Base-by-base conservation (phyloP, 1,140 invertebrate genomes). In the Bacillus rossius region DNA sequence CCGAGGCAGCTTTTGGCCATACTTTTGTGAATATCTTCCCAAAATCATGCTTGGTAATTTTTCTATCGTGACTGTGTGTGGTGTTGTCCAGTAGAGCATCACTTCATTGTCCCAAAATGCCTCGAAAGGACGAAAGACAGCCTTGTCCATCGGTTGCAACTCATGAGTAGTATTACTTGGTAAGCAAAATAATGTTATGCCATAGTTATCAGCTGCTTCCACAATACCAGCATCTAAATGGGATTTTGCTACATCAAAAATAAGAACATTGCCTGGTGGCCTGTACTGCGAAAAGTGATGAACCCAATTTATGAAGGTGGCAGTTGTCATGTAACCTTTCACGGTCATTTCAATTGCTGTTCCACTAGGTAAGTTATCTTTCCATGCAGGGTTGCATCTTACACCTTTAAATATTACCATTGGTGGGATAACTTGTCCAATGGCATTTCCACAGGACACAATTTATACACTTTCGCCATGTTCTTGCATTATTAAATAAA, bases 391-490 rank as follows among this genome's bases (percentile, higher is more conserved):
- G 51, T 71, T 71, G 47, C 69, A 56, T 20, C 68, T 45, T 1
- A 65, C 65, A 16, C 72, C 69, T 57, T 72, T 71, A 54, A 74
- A 78, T 16, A 75, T 29, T 25, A 74, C 38, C 38, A 40, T 40
- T 40, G 73, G 67, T 5, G 70, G 69, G 47, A 75, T 67, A 41
- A 51, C 57, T 8, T 60, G 23, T 41, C 72, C 71, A 13, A 65
- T 14, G 52, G 71, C 71, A 69, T 69, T 75, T 7, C 49, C 67
- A 65, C 72, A 75, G 16, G 60, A 64, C 1, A 71, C 70, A 34
- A 74, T 61, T 3, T 71, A 75, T 1, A 73, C 71, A 54, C 69
- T 75, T 63, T 73, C 65, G 14, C 63, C 69, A 55, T 74, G 71
- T 62, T 77, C 69, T 13, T 57, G 62, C 2, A 68, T 69, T 10